Evolutionary conservation across 2,888 invertebrate genomes (phyloP).

Genomic region (Pseudococcus jackbeardsleyi): DNA sequence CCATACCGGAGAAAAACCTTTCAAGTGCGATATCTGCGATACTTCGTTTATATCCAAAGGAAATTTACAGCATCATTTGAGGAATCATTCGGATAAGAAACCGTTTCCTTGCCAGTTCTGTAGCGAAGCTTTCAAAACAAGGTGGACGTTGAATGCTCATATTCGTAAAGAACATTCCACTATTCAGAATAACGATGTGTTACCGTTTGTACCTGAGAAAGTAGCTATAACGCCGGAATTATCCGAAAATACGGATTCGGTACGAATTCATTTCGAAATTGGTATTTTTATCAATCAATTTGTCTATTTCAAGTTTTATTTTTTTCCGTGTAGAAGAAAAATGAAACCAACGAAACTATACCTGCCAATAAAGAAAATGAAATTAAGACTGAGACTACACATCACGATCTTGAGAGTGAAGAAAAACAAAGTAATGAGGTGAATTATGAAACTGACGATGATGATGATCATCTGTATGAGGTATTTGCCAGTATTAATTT

Average conservation of each 20-base stretch:
- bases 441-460: background rate
- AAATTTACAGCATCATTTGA: slow-evolving; percentile 50
- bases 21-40: slow-evolving; percentile 56
- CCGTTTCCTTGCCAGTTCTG: slow-evolving; percentile 43
- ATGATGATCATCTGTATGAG: slow-evolving; percentile 18
- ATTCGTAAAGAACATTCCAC: slow-evolving; percentile 33
- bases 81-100: slow-evolving; percentile 38
- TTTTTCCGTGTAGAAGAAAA: background rate
- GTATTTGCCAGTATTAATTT: background rate
- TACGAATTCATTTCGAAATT: background rate
- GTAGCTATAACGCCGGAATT: background rate
- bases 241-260: background rate
- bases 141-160: slow-evolving; percentile 46
- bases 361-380: background rate
- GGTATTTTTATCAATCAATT: background rate
- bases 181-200: background rate
- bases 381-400: background rate
- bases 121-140: slow-evolving; percentile 34
- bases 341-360: background rate
- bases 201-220: background rate
- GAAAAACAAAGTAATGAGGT: background rate
- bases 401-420: background rate
- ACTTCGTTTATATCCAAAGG: slow-evolving; percentile 31
- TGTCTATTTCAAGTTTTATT: background rate
- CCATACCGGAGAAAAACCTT: slow-evolving; percentile 52